These are phyloP conservation scores for Phalera bucephala DNA, from an alignment of 2,888 invertebrate species.

Conservation along the genomic window DNA sequence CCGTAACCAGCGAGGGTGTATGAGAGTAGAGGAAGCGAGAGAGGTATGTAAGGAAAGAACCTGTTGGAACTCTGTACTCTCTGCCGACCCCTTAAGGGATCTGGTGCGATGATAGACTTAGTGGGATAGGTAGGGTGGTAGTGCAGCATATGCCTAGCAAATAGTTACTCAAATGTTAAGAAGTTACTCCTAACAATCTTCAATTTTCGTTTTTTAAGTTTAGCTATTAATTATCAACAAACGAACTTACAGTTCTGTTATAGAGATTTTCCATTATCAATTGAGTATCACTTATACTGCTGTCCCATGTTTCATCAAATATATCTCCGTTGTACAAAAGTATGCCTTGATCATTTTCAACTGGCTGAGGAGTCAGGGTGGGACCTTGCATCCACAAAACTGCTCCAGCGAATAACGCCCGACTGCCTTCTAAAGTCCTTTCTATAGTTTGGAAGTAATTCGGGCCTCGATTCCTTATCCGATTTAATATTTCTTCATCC, in stretches of 20 bases:
- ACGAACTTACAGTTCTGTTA: slow-evolving; percentile 28
- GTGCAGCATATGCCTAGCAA: too few species aligned
- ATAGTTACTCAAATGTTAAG: too few species aligned
- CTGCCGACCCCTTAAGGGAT: too few species aligned
- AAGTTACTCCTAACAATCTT: too few species aligned
- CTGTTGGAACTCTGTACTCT: too few species aligned
- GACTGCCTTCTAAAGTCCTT: slow-evolving; percentile 32
- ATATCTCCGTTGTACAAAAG: slow-evolving; percentile 96
- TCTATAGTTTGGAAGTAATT: slow-evolving; percentile 54
- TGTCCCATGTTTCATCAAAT: slow-evolving; percentile 79
- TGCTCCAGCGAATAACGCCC: slow-evolving; percentile 71
- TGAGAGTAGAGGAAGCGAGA: too few species aligned
- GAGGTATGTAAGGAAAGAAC: too few species aligned
- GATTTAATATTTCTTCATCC: slow-evolving; percentile 60
- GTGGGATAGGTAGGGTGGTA: too few species aligned
- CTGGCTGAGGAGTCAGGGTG: slow-evolving; percentile 86
- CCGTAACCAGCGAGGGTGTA: too few species aligned
- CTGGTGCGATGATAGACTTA: too few species aligned
- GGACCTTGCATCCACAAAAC: slow-evolving; percentile 94
- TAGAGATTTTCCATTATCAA: slow-evolving; percentile 67
- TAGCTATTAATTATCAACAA: neutral
- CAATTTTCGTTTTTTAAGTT: too few species aligned
- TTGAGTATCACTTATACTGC: slow-evolving; percentile 76
- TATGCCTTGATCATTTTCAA: slow-evolving; percentile 82
- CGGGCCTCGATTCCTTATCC: slow-evolving; percentile 83